A percentile compares a stretch with the other conserved stretches of the same genome.
These are phyloP conservation scores for Tolmerus cingulatus DNA, from an alignment of 2,888 invertebrate genomes.

Conservation along the genomic window DNA sequence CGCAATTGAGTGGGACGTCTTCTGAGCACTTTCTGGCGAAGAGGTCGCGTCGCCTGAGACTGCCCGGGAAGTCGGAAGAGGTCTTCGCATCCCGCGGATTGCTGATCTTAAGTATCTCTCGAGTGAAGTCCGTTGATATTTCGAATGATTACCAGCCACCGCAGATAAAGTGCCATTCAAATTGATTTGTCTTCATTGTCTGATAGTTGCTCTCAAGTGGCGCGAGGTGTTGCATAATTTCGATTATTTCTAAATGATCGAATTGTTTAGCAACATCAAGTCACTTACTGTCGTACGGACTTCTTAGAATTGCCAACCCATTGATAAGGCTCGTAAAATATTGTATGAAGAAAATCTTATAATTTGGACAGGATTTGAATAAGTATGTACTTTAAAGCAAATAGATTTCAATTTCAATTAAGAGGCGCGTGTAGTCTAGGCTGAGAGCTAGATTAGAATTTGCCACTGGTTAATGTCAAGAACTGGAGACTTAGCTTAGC, in stretches of 20 bases:
- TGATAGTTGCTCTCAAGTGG: slow-evolving; percentile 12
- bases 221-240: neutral
- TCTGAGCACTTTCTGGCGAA: neutral
- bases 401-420: neutral
- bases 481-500: neutral
- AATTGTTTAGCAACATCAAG: neutral
- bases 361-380: neutral
- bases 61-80: neutral
- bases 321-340: neutral
- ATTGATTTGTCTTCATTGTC: slow-evolving; percentile 22
- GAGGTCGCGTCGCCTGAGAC: neutral
- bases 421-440: neutral
- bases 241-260: neutral
- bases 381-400: neutral
- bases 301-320: neutral
- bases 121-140: slow-evolving; percentile 7
- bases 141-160: slow-evolving; percentile 3
- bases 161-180: slow-evolving; percentile 31
- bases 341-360: neutral
- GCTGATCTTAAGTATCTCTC: slow-evolving; percentile 14
- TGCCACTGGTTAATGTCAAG: neutral
- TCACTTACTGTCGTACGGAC: neutral
- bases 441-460: neutral
- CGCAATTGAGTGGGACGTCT: neutral
- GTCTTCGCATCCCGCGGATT: neutral